Percentiles rank a stretch among this genome's conserved stretches.
Conservation (phyloP, 2,888 invertebrate genomes). For the Brachypalpus laphriformis region DNA sequence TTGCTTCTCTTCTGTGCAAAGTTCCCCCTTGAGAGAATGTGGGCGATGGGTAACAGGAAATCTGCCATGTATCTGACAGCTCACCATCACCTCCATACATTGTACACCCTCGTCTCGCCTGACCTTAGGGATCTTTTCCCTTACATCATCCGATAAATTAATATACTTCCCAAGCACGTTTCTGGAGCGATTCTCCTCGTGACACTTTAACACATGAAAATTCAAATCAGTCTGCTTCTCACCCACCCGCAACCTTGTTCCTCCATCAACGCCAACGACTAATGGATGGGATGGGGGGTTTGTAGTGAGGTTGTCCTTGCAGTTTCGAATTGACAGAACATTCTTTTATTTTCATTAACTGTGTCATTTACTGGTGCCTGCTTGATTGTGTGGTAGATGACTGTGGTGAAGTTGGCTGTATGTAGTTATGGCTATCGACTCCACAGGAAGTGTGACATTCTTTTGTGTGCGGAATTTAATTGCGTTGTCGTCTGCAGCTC, state of each 20-base stretch:
- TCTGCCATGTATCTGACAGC: constrained; percentile 29
- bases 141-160: constrained; percentile 56
- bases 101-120: neutral
- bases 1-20: neutral
- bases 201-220: constrained; percentile 59
- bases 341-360: constrained; percentile 39
- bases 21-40: neutral
- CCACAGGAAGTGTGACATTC: constrained; percentile 4
- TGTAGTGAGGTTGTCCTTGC: neutral
- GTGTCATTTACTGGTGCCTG: neutral
- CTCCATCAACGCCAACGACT: constrained; percentile 1
- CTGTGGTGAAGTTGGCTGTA: neutral
- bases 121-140: constrained; percentile 34
- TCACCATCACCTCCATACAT: neutral
- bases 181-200: constrained; percentile 9
- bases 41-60: constrained; percentile 7
- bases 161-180: constrained; percentile 50
- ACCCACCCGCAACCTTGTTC: neutral
- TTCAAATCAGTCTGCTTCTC: constrained; percentile 46
- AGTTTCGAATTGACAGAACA: constrained; percentile 9
- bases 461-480: constrained; percentile 30
- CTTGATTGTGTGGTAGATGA: neutral
- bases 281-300: neutral
- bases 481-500: constrained; percentile 7
- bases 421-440: neutral